A percentile compares a stretch with the other conserved stretches of the same genome.
Conservation (phyloP, 2,113 vertebrate genomes). For the Gymnorhina tibicen region DNA sequence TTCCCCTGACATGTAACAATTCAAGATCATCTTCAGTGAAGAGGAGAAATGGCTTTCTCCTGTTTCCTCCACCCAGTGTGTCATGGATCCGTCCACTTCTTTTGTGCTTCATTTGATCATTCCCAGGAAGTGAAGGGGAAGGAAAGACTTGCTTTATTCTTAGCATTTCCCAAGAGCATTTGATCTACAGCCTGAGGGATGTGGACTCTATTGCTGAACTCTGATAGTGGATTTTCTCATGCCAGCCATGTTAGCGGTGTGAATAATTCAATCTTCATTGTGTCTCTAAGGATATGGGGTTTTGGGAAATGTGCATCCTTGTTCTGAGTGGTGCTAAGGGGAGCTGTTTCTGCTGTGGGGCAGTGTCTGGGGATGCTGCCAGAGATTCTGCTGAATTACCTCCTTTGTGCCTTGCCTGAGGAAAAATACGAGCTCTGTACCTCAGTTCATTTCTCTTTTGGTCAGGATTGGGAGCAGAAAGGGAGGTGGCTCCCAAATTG, state of each 20-base stretch:
- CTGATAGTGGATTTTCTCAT: background rate
- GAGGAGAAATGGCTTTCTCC: background rate
- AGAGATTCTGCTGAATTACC: background rate
- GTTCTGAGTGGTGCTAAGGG: background rate
- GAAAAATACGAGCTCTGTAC: background rate
- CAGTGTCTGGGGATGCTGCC: background rate
- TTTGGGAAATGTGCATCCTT: background rate
- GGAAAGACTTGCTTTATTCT: background rate
- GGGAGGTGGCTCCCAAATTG: rapidly evolving
- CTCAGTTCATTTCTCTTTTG: background rate
- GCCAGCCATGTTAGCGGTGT: background rate
- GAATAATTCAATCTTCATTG: background rate
- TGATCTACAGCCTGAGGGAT: background rate
- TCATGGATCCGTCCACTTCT: background rate
- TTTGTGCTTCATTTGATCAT: background rate
- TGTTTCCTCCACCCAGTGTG: background rate
- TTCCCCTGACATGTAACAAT: background rate
- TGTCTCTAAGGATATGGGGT: background rate
- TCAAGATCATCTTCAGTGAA: background rate
- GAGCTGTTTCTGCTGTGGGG: background rate
- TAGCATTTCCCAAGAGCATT: background rate
- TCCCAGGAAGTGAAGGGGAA: background rate
- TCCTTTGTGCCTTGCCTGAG: background rate
- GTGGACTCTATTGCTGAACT: background rate
- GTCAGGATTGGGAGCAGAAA: background rate